phyloP scores from a whole-genome alignment of 1,140 invertebrate genomes.

The Apolygus lucorum region DNA sequence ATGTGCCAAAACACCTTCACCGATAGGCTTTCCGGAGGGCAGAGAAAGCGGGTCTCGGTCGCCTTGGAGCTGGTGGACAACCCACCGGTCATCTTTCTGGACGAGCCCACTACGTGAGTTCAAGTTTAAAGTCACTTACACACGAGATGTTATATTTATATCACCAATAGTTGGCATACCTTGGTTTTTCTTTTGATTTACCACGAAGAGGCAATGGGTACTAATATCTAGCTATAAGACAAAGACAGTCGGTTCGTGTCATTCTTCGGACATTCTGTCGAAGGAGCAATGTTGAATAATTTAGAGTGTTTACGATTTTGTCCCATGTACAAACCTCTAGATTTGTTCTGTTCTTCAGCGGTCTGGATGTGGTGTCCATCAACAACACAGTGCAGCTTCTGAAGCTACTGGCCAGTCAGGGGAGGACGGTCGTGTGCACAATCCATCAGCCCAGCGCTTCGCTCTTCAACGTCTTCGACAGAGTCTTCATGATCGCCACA shows the following conservation, averaged over 20 bases:
- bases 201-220: too few species aligned
- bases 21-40: constrained; percentile 50
- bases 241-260: too few species aligned
- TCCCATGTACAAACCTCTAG: too few species aligned
- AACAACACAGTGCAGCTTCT: constrained; percentile 48
- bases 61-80: constrained; percentile 57
- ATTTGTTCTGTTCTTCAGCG: constrained; percentile 42
- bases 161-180: too few species aligned
- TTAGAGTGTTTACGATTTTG: too few species aligned
- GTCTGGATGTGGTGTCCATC: constrained; percentile 51
- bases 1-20: constrained; percentile 46
- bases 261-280: too few species aligned
- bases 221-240: too few species aligned
- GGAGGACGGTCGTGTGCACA: constrained; percentile 55
- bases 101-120: constrained; percentile 55
- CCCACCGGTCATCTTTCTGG: constrained; percentile 57
- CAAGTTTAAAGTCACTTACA: too few species aligned
- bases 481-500: constrained; percentile 49
- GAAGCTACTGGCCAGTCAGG: constrained; percentile 40
- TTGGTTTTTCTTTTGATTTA: too few species aligned
- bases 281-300: too few species aligned
- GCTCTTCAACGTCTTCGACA: constrained; percentile 54
- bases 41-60: constrained; percentile 54
- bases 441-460: constrained; percentile 60
- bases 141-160: too few species aligned